phyloP scores from a whole-genome alignment of 2,888 invertebrate genomes.

The Microctonus brassicae region DNA sequence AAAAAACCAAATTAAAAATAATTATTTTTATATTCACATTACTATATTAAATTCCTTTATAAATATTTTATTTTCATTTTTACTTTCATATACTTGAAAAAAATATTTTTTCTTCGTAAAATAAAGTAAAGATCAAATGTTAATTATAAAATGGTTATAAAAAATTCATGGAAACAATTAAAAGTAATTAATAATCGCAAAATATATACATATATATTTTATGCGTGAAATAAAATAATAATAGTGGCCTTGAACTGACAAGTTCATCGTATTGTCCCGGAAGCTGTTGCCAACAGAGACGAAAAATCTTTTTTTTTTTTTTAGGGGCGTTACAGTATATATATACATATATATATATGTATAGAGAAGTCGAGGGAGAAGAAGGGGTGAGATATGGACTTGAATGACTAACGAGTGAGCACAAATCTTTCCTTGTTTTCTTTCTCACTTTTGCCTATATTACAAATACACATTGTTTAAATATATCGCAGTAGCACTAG shows the following conservation, averaged over 20 bases:
- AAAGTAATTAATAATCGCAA: too few species aligned
- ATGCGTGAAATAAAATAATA: too few species aligned
- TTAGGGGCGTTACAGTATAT: conserved; percentile 21
- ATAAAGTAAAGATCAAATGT: too few species aligned
- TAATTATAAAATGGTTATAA: too few species aligned
- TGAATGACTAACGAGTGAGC: conserved; percentile 59
- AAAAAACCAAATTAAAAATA: neutral
- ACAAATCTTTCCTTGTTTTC: conserved; percentile 48
- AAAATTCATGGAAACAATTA: too few species aligned
- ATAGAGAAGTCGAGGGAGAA: conserved; percentile 44
- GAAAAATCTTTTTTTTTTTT: conserved; percentile 32
- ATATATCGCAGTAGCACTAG: conserved; percentile 13
- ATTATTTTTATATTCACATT: neutral
- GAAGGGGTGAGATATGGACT: conserved; percentile 55
- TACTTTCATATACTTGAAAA: too few species aligned
- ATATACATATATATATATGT: neutral
- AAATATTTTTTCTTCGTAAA: too few species aligned
- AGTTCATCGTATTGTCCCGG: conserved; percentile 45
- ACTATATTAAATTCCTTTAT: neutral
- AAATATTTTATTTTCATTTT: neutral
- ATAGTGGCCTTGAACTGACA: conserved; percentile 38
- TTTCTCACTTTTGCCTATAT: conserved; percentile 15
- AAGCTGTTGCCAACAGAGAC: conserved; percentile 36
- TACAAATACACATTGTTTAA: conserved; percentile 1
- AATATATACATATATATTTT: too few species aligned